Conservation (phyloP, 2,888 invertebrate genomes). For the Leptothorax acervorum region DNA sequence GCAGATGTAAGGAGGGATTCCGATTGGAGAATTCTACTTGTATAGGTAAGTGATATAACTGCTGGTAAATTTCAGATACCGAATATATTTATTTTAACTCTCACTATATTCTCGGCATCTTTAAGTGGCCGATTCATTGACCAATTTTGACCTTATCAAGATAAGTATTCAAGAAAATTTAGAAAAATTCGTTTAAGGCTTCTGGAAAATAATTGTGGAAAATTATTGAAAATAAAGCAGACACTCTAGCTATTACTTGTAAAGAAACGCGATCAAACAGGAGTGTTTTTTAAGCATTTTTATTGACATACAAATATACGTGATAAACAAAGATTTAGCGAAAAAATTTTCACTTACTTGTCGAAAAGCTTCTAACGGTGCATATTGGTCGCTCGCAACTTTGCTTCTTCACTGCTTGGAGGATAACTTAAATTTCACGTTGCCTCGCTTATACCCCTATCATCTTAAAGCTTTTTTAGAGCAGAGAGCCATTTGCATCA, state of each 20-base stretch:
- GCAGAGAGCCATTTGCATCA: neutral
- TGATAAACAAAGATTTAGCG: neutral
- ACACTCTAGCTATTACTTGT: neutral
- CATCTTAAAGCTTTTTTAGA: neutral
- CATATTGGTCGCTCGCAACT: neutral
- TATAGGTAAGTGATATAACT: constrained; percentile 71
- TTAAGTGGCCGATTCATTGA: neutral
- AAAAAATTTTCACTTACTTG: neutral
- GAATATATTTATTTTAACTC: constrained; percentile 5
- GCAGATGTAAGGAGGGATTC: constrained; percentile 80
- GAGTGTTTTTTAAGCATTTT: neutral
- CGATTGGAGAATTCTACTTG: constrained; percentile 75
- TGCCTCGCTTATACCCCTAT: neutral
- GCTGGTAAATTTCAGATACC: neutral
- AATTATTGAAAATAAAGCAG: neutral
- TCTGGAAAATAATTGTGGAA: neutral
- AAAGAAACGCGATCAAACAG: neutral
- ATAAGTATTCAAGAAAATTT: neutral
- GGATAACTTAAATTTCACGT: constrained; percentile 17
- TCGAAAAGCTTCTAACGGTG: neutral
- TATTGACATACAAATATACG: neutral
- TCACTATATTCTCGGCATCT: neutral
- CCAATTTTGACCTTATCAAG: neutral
- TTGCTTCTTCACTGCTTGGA: neutral
- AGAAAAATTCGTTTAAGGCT: neutral